Base-by-base conservation (phyloP, 1,140 invertebrate genomes). In the Anastrepha ludens region DNA sequence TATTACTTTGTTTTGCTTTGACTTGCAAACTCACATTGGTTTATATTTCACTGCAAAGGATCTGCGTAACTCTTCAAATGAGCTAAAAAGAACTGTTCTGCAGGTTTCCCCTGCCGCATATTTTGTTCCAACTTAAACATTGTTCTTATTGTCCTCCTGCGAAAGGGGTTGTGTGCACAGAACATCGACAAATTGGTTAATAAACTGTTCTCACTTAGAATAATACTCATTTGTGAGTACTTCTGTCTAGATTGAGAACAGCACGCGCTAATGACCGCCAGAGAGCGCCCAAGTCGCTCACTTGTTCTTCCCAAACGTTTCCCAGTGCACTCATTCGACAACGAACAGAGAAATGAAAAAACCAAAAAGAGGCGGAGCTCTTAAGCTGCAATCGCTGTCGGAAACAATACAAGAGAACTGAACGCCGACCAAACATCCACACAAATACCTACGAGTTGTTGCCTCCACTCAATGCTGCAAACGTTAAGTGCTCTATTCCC, bases 351-450 rank as follows among this genome's bases (percentile, higher is more conserved):
- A 47, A 87, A 87, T 44, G 81, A 81, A 81, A 81, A 81, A 81
- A 81, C 74, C 67, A 67, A 87, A 85, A 86, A 86, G 64, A 88
- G 87, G 87, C 87, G 87, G 87, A 88, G 87, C 87, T 88, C 87
- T 86, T 62, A 60, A 88, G 62, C 67, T 17, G 44, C 50, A 11
- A 29, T 39, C 41, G 59, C 20, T 41, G 3, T 8, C 50, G 59
- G 17, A 47, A 70, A 64, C 62, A 64, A 67, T 13, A 67, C 9
- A 2, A 20, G 29, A 11, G 2, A 15, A 44, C 41, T 74, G 47
- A 81, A 81, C 17, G 9, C 6, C 74, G 41, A 29, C 3, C n/a
- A 50, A 6, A 20, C 17, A 20, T 44, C 74, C 50, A 50, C 47
- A 55, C 74, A 55, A 81, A 55, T 20, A 81, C 1, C n/a, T 2